Conservation (phyloP, 1,140 invertebrate genomes). For the Solenopsis fugax region DNA sequence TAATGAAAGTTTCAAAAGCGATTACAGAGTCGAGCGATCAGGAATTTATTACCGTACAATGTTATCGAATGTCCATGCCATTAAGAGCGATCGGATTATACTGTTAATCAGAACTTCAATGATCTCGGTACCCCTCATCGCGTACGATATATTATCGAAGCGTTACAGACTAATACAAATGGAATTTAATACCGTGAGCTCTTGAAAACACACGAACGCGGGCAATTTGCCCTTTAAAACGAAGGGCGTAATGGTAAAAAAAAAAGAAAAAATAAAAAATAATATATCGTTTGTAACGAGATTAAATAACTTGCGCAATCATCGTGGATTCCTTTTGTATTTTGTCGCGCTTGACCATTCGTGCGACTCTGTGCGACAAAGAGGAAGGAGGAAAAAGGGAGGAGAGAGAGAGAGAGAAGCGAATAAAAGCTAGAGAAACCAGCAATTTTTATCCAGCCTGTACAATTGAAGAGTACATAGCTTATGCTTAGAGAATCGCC, state of each 20-base stretch:
- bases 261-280: not conserved
- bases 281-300: constrained; percentile 21
- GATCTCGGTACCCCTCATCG: not conserved
- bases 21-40: constrained; percentile 36
- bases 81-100: constrained; percentile 40
- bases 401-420: not conserved
- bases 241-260: not conserved
- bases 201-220: not conserved
- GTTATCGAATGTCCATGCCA: constrained; percentile 39
- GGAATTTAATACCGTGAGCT: not conserved
- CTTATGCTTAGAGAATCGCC: constrained; percentile 5
- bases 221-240: constrained; percentile 29
- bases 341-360: not conserved
- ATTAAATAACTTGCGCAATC: constrained; percentile 43
- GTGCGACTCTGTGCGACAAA: not conserved
- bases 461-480: constrained; percentile 28
- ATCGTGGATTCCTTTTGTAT: constrained; percentile 39
- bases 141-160: constrained; percentile 1
- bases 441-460: constrained; percentile 7
- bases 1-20: constrained; percentile 32
- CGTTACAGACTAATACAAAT: not conserved
- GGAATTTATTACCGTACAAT: constrained; percentile 42
- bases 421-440: not conserved
- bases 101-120: constrained; percentile 33
- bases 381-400: not conserved